Evolutionary conservation across 2,113 vertebrate genomes (phyloP), one percentile per base, ranked within the genome.

Genomic region (Rhea pennata): DNA sequence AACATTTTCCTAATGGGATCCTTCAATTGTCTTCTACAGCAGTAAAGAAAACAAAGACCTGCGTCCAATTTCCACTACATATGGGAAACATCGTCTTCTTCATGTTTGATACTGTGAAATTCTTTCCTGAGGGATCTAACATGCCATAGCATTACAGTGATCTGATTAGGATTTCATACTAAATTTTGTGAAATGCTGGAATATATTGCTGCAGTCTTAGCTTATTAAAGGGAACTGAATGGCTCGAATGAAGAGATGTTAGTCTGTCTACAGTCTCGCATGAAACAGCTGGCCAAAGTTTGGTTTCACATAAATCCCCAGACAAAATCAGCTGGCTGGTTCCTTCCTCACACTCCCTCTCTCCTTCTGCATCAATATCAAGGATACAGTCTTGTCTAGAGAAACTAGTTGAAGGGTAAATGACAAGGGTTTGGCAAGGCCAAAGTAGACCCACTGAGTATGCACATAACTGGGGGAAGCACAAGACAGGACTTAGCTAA

Each of bases 11-110:
- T 64, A 86, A 13, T 4, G 64, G 92, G 84, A 86, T 71, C 56
- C 58, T 46, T 78, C 50, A 59, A 19, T 65, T 88, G 70, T 65
- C 74, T 73, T 65, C 58, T 87, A 77, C 36, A 91, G 80, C 65
- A 70, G 71, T 50, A 82, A 92, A 78, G 75, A 74, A 87, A 89
- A 44, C 39, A 65, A 48, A 62, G 61, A 80, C 20, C 13, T 1
- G n/a, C 48, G 54, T 78, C 61, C 66, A 44, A 78, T 82, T 33
- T 15, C 56, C 31, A 61, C 23, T 50, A 50, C 67, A 79, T 65
- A 56, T 71, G 80, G 90, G 80, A 96, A 91, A 76, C 50, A 75
- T 26, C 74, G 61, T 87, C 58, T 36, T 87, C 78, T 51, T 75
- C 62, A 3, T 14, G 58, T 26, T 65, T 26, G 24, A 81, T 50